Base-by-base conservation (phyloP, 2,113 vertebrate species). In the Zapornia atra region DNA sequence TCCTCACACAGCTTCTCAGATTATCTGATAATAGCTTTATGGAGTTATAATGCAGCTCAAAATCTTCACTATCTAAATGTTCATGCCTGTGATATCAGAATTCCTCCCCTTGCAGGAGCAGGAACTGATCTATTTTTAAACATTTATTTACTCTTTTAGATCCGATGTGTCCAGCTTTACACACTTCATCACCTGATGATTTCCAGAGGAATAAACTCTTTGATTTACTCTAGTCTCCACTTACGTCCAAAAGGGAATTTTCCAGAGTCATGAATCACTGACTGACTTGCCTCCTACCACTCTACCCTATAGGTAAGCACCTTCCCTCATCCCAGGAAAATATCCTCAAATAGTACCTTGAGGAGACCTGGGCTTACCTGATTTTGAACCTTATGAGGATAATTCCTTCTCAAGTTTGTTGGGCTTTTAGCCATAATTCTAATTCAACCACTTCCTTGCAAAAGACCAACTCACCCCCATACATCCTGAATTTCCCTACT, bases 141-240 rank as follows among this genome's bases (percentile, higher is more conserved):
- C 24, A 75, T 38, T 29, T 73, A 60, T 92, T 94, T 96, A 89
- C 70, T 84, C 34, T 82, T 82, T 50, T 42, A 82, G 65, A 60
- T 68, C 8, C 4, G 76, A 6, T 26, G 44, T 65, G 69, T 86
- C 83, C 86, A 89, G 42, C 34, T 91, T 86, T 91, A 82, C 31
- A 84, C 33, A 73, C 42, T 84, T 96, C 59, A 92, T 86, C 57
- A 91, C 61, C 69, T 79, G 53, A 87, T 91, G 48, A 79, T 57
- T 94, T 94, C 61, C 73, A 94, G 65, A 82, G 51, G 12, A 95
- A 86, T 86, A 88, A 92, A 92, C 59, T n/a, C 20, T 81, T 88
- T 83, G 46, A 78, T 71, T 94, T 94, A 86, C 70, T 85, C 44
- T 70, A 34, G 79, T 65, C 57, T 79, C 60, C 31, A 48, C 26